Conservation (phyloP, 1,140 invertebrate genomes). For the Patella vulgata region DNA sequence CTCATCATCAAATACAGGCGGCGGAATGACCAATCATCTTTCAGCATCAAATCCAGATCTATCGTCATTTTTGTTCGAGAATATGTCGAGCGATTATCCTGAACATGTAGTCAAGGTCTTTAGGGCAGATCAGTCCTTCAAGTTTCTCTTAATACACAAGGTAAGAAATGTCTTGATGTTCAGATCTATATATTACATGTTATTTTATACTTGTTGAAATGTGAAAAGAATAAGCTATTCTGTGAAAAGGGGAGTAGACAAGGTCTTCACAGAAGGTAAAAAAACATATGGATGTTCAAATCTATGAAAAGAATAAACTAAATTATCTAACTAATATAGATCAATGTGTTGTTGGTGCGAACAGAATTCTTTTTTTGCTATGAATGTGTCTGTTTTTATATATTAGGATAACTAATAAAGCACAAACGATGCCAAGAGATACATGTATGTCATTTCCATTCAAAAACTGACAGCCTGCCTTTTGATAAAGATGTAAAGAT, state of each 20-base stretch:
- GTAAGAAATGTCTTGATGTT: conserved; percentile 60
- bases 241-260: no score
- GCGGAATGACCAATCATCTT: conserved; percentile 47
- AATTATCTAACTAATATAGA: no score
- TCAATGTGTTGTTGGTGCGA: no score
- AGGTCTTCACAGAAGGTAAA: no score
- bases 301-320: no score
- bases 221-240: no score
- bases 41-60: conserved; percentile 93
- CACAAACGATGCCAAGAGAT: background rate
- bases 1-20: conserved; percentile 30
- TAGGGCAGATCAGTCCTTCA: conserved; percentile 95
- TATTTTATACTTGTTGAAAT: no score
- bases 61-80: conserved; percentile 52
- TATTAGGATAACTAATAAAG: background rate
- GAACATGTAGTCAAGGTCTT: conserved; percentile 95
- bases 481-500: background rate
- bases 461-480: background rate
- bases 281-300: no score
- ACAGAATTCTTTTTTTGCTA: background rate
- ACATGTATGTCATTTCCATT: background rate
- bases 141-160: conserved; percentile 96
- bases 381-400: background rate
- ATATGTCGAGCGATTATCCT: conserved; percentile 81
- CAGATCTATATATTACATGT: no score